Base-by-base conservation (phyloP, 2,888 invertebrate genomes). In the Diachrysia chrysitis region DNA sequence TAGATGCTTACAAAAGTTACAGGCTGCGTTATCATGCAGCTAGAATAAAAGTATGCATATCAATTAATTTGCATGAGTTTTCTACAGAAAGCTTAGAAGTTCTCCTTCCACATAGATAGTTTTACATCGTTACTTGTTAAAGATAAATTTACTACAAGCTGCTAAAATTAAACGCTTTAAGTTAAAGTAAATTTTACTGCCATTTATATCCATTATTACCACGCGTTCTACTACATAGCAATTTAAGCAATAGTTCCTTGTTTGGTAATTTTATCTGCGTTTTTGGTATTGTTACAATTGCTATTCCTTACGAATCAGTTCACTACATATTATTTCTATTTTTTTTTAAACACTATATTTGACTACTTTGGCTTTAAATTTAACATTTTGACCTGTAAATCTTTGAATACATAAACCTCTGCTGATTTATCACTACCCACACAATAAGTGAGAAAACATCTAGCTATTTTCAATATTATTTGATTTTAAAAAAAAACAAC, bases 1-100 rank as follows among this genome's bases (percentile, higher is more conserved):
- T 91, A 88, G 87, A 77, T 83, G 78, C 71, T 75, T 75, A 79
- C 76, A 69, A 59, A 61, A 77, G 71, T 71, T 70, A 63, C 37
- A 76, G 57, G 73, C 70, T 80, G 73, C 67, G 54, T 59, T 66
- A 73, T 59, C 73, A 79, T 78, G 79, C 76, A 66, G 67, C 81
- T 61, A 55, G 9, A 62, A 42, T 58, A 66, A 63, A 68, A 25
- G 60, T 64, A 42, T 67, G 64, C 59, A 35, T 35, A 69, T 61
- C 53, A 66, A 68, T 81, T 69, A 64, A 58, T 46, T 17, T 46
- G 17, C 10, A 46, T 60, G 62, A 65, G 69, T 69, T 37, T 21
- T 73, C 62, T 14, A 14, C 63, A 63, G 46, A 23, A 68, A 68
- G 63, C 57, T 59, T 61, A 58, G 25, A 55, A 19, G 68, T 29